Base-by-base conservation (phyloP, 35 echinoderm and acorn worm genomes). In the Diadema setosum region DNA sequence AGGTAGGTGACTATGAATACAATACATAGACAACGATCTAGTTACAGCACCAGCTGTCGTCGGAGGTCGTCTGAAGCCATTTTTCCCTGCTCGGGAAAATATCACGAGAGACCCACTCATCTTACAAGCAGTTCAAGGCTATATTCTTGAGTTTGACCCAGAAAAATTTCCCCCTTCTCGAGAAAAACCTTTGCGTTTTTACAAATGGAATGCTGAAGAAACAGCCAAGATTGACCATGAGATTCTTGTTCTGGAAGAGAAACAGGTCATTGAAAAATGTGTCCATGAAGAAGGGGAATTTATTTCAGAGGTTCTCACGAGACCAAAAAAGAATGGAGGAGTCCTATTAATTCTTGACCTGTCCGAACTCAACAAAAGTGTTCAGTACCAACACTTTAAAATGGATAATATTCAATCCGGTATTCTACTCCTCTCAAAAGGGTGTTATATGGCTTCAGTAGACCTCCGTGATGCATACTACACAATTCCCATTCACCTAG, bases 251-350 rank as follows among this genome's bases (percentile, higher is more conserved):
- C 65, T 88, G 42, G 14, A 50, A 43, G 29, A 45, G 11, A 75
- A 34, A 45, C 29, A 63, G 9, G 86, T 89, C 4, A 89, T 85
- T 85, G 64, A 94, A 75, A 4, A 23, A 11, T 26, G 81, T 39
- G 16, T 42, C 24, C 60, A 30, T 78, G 57, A 81, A 26, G 42
- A 48, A 56, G 87, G 87, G 7, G 93, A 88, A 63, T 94, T 90
- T 58, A 24, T 90, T 16, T 90, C 93, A 0, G 63, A 86, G 32
- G 74, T 94, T 23, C 90, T 90, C 42, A 61, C 52, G 5, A 45
- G 93, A 14, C 81, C 43, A 45, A 90, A 94, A 39, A 85, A 95
- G 43, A 75, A 95, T 90, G 93, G 88, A 6, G 65, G 81, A 56
- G 81, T 44, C 20, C 36, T 83, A 32, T 69, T 91, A 42, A 95